Evolutionary conservation across 2,888 invertebrate species (phyloP).

Genomic region (Litoditis marina): DNA sequence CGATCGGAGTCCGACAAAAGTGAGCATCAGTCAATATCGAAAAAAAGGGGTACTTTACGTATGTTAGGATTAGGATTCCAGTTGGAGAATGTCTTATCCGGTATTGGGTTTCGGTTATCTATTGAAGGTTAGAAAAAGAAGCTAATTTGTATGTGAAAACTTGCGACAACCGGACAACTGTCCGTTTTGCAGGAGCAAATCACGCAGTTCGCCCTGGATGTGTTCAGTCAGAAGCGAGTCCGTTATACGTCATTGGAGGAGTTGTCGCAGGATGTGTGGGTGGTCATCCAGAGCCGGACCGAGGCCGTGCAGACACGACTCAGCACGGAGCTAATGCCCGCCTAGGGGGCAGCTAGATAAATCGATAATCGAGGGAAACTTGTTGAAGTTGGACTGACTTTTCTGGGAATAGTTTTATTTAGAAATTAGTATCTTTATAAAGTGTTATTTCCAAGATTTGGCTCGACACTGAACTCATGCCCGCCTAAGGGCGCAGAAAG

Average conservation of each 20-base stretch:
- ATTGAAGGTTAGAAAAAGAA: not conserved
- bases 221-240: constrained; percentile 87
- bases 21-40: too few relatives aligned
- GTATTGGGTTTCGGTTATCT: too few relatives aligned
- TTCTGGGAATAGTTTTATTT: not conserved
- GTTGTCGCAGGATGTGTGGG: constrained; percentile 76
- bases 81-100: too few relatives aligned
- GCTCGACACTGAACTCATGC: too few relatives aligned
- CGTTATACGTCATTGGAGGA: constrained; percentile 83
- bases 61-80: too few relatives aligned
- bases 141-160: not conserved
- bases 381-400: not conserved
- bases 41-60: too few relatives aligned
- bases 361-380: not conserved
- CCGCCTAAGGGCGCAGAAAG: too few relatives aligned
- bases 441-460: too few relatives aligned
- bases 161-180: too few relatives aligned
- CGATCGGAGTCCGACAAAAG: too few relatives aligned
- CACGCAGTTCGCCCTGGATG: constrained; percentile 80
- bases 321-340: constrained; percentile 44
- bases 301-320: constrained; percentile 52
- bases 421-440: too few relatives aligned
- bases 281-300: constrained; percentile 42
- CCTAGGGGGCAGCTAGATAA: not conserved
- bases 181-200: constrained; percentile 75